Evolutionary conservation across 2,113 vertebrate species (phyloP).

Genomic region (Theristicus caerulescens): DNA sequence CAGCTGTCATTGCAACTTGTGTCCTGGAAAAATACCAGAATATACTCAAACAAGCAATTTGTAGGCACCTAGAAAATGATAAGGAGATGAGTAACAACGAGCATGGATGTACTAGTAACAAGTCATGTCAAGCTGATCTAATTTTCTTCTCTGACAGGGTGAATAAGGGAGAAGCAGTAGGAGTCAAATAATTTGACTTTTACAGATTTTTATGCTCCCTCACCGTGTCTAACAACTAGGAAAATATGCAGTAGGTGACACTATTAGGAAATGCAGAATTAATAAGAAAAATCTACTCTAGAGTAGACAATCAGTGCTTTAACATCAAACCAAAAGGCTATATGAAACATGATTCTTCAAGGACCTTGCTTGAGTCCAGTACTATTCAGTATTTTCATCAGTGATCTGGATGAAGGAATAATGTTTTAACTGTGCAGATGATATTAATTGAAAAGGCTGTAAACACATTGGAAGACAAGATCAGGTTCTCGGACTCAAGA

Average conservation of each 20-base stretch:
- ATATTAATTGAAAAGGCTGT: not conserved
- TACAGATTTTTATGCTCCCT: not conserved
- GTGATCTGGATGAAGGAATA: not conserved
- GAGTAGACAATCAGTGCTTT: not conserved
- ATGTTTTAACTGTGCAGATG: not conserved
- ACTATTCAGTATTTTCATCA: not conserved
- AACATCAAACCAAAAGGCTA: not conserved
- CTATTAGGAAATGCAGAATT: not conserved
- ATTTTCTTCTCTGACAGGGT: constrained; percentile 5
- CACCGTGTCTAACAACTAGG: not conserved
- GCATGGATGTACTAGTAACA: not conserved
- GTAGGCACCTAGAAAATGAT: not conserved
- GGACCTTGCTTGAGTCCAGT: not conserved
- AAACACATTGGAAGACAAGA: not conserved
- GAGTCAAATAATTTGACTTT: not conserved
- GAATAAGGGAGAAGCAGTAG: not conserved
- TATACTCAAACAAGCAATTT: not conserved
- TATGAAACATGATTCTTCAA: not conserved
- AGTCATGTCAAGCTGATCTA: not conserved
- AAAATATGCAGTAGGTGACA: not conserved
- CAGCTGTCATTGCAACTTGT: not conserved
- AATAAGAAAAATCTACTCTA: not conserved
- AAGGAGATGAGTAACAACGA: not conserved
- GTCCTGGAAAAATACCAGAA: not conserved
- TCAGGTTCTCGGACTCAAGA: not conserved